Conservation (phyloP, 2,888 invertebrate genomes). For the Lasioglossum villosulum region DNA sequence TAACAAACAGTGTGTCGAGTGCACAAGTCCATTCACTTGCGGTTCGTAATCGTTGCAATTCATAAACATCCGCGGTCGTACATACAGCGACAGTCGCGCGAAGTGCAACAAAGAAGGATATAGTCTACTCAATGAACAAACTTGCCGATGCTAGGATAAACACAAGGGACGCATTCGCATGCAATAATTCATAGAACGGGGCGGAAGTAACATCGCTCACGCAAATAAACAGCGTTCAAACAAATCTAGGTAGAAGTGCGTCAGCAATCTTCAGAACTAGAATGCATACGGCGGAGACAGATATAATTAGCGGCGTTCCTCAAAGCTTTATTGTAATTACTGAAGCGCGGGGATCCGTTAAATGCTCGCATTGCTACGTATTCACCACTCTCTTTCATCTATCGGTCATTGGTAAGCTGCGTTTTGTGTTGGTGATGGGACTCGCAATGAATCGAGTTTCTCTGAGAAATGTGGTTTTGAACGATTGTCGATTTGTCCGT, state of each 20-base stretch:
- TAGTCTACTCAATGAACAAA: constrained; percentile 56
- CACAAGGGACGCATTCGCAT: constrained; percentile 63
- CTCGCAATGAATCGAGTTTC: constrained; percentile 8
- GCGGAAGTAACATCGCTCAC: constrained; percentile 41
- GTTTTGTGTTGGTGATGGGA: background rate
- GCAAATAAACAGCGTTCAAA: constrained; percentile 60
- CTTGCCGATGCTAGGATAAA: constrained; percentile 64
- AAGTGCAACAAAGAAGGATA: constrained; percentile 50
- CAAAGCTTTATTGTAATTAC: constrained; percentile 7
- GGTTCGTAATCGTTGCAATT: background rate
- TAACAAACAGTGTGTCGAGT: background rate
- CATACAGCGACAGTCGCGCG: constrained; percentile 53
- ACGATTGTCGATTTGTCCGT: background rate
- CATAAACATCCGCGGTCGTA: constrained; percentile 22
- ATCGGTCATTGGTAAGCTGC: constrained; percentile 4
- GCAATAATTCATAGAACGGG: constrained; percentile 50
- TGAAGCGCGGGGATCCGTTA: constrained; percentile 14
- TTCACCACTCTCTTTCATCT: background rate
- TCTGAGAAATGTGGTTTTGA: background rate
- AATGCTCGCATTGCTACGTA: constrained; percentile 14
- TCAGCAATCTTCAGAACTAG: constrained; percentile 54
- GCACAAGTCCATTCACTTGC: constrained; percentile 1
- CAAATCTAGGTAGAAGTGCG: constrained; percentile 22
- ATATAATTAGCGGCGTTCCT: constrained; percentile 23
- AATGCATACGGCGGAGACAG: background rate